Conservation (phyloP, 2,888 invertebrate species). For the Timema podura region DNA sequence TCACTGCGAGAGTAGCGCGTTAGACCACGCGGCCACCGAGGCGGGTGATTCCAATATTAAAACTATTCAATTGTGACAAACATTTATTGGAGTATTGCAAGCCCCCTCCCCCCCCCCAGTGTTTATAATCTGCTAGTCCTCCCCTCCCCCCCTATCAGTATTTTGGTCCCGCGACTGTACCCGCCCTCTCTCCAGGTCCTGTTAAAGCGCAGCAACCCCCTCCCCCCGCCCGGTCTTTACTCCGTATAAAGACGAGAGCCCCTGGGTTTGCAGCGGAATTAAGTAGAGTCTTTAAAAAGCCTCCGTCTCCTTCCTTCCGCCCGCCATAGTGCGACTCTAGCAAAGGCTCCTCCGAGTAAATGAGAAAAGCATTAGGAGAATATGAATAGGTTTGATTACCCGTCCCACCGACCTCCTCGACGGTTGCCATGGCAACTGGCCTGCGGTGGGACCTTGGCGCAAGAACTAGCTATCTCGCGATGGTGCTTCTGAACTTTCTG, state of each 20-base stretch:
- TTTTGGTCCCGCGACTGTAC: background rate
- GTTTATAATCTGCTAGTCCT: no score
- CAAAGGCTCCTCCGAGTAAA: conserved; percentile 18
- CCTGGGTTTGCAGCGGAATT: conserved; percentile 21
- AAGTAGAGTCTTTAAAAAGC: conserved; percentile 28
- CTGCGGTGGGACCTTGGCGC: background rate
- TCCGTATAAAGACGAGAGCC: conserved; percentile 16
- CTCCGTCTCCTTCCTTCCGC: conserved; percentile 17
- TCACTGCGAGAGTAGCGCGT: no score
- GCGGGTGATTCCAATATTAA: no score
- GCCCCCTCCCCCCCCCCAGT: background rate
- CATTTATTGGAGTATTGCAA: background rate
- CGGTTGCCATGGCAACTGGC: conserved; percentile 14
- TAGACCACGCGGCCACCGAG: no score
- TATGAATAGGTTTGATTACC: conserved; percentile 30
- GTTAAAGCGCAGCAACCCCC: no score
- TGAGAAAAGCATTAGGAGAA: conserved; percentile 31
- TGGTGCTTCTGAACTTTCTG: no score
- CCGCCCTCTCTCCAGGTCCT: background rate
- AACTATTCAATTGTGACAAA: no score
- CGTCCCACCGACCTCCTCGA: conserved; percentile 5
- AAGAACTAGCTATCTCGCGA: conserved; percentile 1
- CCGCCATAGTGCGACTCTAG: conserved; percentile 19
- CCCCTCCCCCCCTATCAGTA: background rate
- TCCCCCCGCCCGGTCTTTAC: background rate